Conservation (phyloP, 2,797 vertebrate genomes). For the Xerus rutilus region DNA sequence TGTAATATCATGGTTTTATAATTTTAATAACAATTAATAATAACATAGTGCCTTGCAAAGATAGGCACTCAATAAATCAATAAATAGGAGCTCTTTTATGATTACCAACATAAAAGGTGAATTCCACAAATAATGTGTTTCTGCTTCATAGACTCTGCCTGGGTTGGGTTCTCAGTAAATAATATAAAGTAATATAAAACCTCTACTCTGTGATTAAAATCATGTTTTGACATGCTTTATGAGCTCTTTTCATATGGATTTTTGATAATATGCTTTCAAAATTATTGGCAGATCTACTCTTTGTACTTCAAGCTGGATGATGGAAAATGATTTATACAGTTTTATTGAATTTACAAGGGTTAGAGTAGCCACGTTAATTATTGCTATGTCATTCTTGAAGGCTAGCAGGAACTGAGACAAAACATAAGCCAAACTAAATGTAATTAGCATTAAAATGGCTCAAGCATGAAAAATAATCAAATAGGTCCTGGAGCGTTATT, state of each 20-base stretch:
- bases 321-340: slow-evolving; percentile 87
- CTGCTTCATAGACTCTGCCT: not conserved
- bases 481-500: slow-evolving; percentile 82
- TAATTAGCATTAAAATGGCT: slow-evolving; percentile 88
- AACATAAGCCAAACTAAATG: slow-evolving; percentile 86
- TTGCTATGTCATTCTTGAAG: slow-evolving; percentile 84
- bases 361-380: slow-evolving; percentile 86
- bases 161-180: not conserved
- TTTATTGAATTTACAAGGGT: slow-evolving; percentile 87
- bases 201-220: slow-evolving; percentile 71
- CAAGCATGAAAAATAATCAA: slow-evolving; percentile 85
- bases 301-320: slow-evolving; percentile 83
- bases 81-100: slow-evolving; percentile 9
- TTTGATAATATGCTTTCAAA: slow-evolving; percentile 83
- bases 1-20: not conserved
- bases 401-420: slow-evolving; percentile 86
- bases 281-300: slow-evolving; percentile 82
- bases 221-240: slow-evolving; percentile 81
- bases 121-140: slow-evolving; percentile 31
- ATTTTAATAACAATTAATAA: slow-evolving; percentile 43
- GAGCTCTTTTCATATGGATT: slow-evolving; percentile 77
- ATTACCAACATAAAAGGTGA: not conserved
- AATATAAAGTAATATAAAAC: slow-evolving; percentile 50
- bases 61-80: not conserved
- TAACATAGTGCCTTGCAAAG: not conserved